phyloP scores from a whole-genome alignment of 2,888 invertebrate species.

The Acheta domesticus region DNA sequence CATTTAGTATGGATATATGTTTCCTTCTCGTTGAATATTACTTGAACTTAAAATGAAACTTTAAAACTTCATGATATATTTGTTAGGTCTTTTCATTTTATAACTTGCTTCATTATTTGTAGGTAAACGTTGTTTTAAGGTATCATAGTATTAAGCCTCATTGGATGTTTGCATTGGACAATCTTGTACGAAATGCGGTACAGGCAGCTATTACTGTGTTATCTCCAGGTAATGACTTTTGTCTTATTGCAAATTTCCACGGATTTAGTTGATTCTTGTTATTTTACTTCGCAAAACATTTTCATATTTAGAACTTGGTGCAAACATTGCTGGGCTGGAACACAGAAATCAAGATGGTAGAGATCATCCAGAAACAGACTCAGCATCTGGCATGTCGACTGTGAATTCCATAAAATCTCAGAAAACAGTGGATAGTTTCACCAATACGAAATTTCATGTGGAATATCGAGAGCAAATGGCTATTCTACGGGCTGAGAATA shows the following conservation, averaged over 20 bases:
- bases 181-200: slow-evolving; percentile 85
- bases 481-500: slow-evolving; percentile 49
- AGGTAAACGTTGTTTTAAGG: slow-evolving; percentile 77
- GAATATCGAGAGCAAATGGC: slow-evolving; percentile 52
- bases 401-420: slow-evolving; percentile 61
- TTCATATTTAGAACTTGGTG: slow-evolving; percentile 67
- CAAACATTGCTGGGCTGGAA: slow-evolving; percentile 76
- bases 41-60: not conserved
- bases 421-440: slow-evolving; percentile 51
- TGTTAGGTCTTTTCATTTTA: not conserved
- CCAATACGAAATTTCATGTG: slow-evolving; percentile 44
- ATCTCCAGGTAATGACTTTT: slow-evolving; percentile 62
- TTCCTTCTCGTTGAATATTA: no score
- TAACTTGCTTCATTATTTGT: slow-evolving; percentile 39
- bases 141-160: slow-evolving; percentile 95
- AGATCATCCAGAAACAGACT: slow-evolving; percentile 53
- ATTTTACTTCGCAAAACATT: no score
- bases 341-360: slow-evolving; percentile 38
- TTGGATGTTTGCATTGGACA: slow-evolving; percentile 99
- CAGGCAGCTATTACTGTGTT: slow-evolving; percentile 89
- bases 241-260: no score
- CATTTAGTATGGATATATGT: no score
- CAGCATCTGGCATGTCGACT: slow-evolving; percentile 60
- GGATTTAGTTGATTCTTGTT: no score
- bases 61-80: not conserved